Percentiles rank a stretch among this genome's conserved stretches.
Conservation (phyloP, 2,797 vertebrate genomes). For the Gymnothorax javanicus region DNA sequence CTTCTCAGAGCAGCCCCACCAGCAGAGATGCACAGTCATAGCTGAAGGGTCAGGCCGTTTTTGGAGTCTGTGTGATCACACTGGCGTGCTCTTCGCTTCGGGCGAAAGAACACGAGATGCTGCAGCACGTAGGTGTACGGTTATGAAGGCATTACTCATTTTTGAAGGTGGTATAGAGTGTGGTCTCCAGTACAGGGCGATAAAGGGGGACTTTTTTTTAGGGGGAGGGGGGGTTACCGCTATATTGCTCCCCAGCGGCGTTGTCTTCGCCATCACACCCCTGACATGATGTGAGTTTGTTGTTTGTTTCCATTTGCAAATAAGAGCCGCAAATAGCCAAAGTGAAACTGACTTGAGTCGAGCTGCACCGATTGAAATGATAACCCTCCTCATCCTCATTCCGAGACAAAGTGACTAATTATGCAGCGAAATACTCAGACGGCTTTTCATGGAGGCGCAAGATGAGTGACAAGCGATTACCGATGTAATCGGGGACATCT, state of each 20-base stretch:
- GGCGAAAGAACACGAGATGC: conserved; percentile 2
- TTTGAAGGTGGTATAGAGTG: conserved; percentile 18
- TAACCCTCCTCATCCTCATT: background rate
- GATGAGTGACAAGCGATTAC: background rate
- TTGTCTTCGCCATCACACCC: background rate
- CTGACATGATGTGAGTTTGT: background rate
- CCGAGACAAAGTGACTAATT: background rate
- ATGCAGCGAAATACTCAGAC: background rate
- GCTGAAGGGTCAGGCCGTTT: conserved; percentile 37
- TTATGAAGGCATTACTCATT: conserved; percentile 25
- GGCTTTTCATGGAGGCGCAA: background rate
- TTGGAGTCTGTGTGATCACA: conserved; percentile 16
- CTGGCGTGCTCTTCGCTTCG: conserved; percentile 9
- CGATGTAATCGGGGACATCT: background rate
- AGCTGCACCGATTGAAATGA: background rate
- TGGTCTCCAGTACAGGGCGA: background rate
- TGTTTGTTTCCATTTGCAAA: conserved; percentile 27
- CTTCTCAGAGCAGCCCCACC: too few species aligned
- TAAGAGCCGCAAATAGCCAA: background rate
- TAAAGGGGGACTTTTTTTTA: too few species aligned
- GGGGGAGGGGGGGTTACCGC: background rate
- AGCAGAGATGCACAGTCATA: conserved; percentile 35
- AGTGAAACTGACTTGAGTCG: background rate
- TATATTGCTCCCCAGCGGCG: background rate
- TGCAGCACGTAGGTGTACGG: conserved; percentile 17